Conservation (phyloP, 2,888 invertebrate genomes). For the Mesorhabditis belari region DNA sequence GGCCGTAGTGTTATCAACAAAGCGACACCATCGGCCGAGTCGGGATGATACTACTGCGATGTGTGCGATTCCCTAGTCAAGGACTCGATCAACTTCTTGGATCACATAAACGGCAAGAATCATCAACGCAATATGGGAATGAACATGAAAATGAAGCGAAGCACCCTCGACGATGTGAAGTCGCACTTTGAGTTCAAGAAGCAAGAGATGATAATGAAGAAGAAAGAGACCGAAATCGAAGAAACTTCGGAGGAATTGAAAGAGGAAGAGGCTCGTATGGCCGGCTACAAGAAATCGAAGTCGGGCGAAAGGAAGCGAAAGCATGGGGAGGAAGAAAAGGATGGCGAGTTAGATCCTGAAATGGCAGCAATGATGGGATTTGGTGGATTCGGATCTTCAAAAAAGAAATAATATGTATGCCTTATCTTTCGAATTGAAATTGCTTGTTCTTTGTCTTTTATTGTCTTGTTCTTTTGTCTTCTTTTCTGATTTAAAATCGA, state of each 20-base stretch:
- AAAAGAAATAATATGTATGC: constrained; percentile 46
- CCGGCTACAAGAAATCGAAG: constrained; percentile 68
- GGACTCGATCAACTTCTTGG: constrained; percentile 80
- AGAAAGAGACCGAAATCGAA: constrained; percentile 82
- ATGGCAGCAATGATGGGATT: constrained; percentile 90
- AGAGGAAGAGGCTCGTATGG: constrained; percentile 77
- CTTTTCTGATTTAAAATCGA: too few species aligned
- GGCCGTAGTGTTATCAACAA: constrained; percentile 97
- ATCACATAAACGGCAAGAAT: constrained; percentile 99
- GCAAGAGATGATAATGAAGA: constrained; percentile 64
- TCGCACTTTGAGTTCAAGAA: constrained; percentile 86
- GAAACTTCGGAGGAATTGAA: constrained; percentile 56
- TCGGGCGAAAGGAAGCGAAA: constrained; percentile 17
- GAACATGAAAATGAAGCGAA: constrained; percentile 69
- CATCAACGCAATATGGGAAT: constrained; percentile 60
- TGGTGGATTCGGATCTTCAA: constrained; percentile 69
- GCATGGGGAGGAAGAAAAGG: constrained; percentile 56
- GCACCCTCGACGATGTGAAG: constrained; percentile 85
- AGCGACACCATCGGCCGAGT: constrained; percentile 91
- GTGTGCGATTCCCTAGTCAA: constrained; percentile 99
- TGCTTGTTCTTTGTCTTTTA: too few species aligned
- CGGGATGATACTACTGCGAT: constrained; percentile 98
- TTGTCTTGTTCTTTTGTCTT: too few species aligned
- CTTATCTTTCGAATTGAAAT: too few species aligned
- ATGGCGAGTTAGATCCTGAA: constrained; percentile 60